Evolutionary conservation across 2,797 vertebrate genomes (phyloP), one percentile per base, ranked within the genome.

Genomic region (Malurus splendens): DNA sequence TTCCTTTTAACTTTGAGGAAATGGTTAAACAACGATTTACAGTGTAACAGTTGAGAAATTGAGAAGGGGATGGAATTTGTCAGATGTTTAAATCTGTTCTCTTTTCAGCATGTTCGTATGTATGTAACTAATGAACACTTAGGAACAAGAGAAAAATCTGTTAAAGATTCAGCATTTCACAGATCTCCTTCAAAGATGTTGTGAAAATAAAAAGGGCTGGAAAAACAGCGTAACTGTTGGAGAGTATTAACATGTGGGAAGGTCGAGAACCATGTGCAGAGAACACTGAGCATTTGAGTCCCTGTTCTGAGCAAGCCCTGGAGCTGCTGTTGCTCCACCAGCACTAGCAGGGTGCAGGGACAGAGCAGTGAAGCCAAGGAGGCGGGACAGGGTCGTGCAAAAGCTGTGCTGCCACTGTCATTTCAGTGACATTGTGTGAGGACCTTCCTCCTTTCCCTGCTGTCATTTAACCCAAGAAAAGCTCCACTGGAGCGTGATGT

Each of bases 1-100:
- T 93, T 82, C 28, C 54, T 82, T 90, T 92, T 62, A 90, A 64
- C 87, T 86, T 70, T 39, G 83, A 86, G 71, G 67, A 87, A 89
- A 92, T 57, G 67, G 67, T 94, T 95, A 91, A 92, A 67, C 42
- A 76, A 44, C 32, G 64, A 89, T 93, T 93, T 90, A 64, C 87
- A 83, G 82, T 1, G 17, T 80, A 81, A 71, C 44, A 56, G 62
- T 81, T 93, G 92, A 94, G 87, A 73, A 87, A 94, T 92, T 50
- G 89, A 86, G 87, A 82, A 89, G 74, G 67, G 77, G 71, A 42
- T 93, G 90, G 87, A 89, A 95, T 94, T 82, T 82, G 91, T 94
- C 93, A 88, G 89, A 89, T 93, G 87, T 75, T 94, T 94, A 76
- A 87, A 88, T 70, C 86, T 84, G 50, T 80, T 91, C 90, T 57